Percentiles rank a stretch among this genome's conserved stretches.
These are phyloP conservation scores for Actinopyga echinites DNA, from an alignment of 53 echinoderm and acorn worm species.

Conservation along the genomic window DNA sequence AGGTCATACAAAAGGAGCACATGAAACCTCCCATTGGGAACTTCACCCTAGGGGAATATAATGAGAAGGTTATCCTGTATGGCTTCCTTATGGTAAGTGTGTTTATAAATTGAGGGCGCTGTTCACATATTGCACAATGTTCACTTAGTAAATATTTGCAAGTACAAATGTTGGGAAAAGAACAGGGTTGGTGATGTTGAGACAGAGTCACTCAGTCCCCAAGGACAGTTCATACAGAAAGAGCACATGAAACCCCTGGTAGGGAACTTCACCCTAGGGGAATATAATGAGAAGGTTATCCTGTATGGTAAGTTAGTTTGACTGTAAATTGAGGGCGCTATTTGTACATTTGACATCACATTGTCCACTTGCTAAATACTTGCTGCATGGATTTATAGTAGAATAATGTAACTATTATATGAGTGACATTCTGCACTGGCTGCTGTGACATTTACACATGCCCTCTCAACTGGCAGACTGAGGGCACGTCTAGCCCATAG, in stretches of 20 bases:
- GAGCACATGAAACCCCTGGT: constrained; percentile 78
- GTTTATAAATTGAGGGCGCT: not conserved
- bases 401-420: no score
- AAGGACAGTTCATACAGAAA: constrained; percentile 67
- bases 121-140: not conserved
- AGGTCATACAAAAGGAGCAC: constrained; percentile 73
- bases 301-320: constrained; percentile 80
- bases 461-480: no score
- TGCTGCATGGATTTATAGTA: no score
- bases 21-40: constrained; percentile 76
- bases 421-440: no score
- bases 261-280: constrained; percentile 84
- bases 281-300: constrained; percentile 98
- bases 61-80: constrained; percentile 97
- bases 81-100: constrained; percentile 90
- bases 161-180: constrained; percentile 62
- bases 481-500: no score
- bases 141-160: constrained; percentile 10
- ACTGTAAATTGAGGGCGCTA: no score
- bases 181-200: constrained; percentile 70
- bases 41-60: constrained; percentile 93
- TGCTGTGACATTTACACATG: no score
- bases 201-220: constrained; percentile 52
- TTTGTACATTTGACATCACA: not conserved
- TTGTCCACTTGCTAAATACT: not conserved